Percentiles rank a stretch among this genome's conserved stretches.
Conservation (phyloP, 23 tunicate genomes). For the Diplosoma virens region DNA sequence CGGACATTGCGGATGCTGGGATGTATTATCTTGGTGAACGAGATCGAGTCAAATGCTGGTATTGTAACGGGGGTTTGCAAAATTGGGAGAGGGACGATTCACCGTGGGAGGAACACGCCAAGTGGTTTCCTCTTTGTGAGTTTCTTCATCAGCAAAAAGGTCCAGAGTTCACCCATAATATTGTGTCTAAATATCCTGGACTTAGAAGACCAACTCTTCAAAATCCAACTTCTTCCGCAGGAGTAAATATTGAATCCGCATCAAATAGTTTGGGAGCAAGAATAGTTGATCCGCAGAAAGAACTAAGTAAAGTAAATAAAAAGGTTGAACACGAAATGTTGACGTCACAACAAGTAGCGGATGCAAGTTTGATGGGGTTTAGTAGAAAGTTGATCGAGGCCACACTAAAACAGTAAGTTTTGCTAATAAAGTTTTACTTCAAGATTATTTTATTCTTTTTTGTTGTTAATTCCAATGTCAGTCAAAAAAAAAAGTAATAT, state of each 20-base stretch:
- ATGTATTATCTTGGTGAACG: too few relatives aligned
- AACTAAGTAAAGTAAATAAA: not conserved
- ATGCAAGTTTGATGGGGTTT: not conserved
- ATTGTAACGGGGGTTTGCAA: too few relatives aligned
- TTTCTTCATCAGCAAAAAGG: slow-evolving; percentile 14
- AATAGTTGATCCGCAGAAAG: slow-evolving; percentile 7
- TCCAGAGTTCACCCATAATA: not conserved
- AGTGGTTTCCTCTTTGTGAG: slow-evolving; percentile 17
- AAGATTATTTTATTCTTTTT: too few relatives aligned
- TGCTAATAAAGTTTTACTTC: too few relatives aligned
- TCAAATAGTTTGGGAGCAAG: too few relatives aligned
- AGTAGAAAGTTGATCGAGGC: not conserved
- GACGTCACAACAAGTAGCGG: not conserved
- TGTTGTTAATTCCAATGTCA: too few relatives aligned
- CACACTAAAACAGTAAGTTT: not conserved
- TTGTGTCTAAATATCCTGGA: not conserved
- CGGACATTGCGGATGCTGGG: not conserved
- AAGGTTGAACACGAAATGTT: not conserved
- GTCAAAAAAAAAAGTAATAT: too few relatives aligned
- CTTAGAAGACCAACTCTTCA: not conserved
- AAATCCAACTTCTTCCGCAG: too few relatives aligned
- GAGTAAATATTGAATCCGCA: too few relatives aligned
- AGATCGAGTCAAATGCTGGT: too few relatives aligned
- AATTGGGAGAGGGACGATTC: too few relatives aligned
- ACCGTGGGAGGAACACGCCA: slow-evolving; percentile 16